phyloP scores from a whole-genome alignment of 1,140 invertebrate species.

The Euura lappo region DNA sequence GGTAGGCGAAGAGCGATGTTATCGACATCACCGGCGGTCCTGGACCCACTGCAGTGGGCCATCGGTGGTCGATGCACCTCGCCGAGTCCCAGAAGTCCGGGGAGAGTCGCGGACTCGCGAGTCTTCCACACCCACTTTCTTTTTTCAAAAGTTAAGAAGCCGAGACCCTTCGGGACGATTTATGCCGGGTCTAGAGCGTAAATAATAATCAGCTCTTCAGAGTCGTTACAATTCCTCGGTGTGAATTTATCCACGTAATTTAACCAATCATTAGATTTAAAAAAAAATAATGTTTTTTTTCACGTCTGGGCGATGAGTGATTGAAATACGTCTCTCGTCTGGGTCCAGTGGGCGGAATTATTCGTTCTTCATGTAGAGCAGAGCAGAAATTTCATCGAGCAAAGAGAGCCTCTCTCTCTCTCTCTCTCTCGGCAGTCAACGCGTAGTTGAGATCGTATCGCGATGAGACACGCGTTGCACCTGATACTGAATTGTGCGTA shows the following conservation, averaged over 20 bases:
- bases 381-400: too few species aligned
- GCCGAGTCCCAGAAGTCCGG: too few species aligned
- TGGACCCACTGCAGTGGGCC: background rate
- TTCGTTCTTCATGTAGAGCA: background rate
- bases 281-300: too few species aligned
- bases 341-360: background rate
- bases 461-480: constrained; percentile 6
- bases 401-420: too few species aligned
- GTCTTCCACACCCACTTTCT: background rate
- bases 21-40: background rate
- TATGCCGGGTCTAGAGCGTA: constrained; percentile 40
- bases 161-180: constrained; percentile 28
- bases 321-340: background rate
- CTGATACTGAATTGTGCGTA: constrained; percentile 3
- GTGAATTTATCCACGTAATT: too few species aligned
- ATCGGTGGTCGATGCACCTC: background rate
- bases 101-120: too few species aligned
- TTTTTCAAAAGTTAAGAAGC: background rate
- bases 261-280: too few species aligned
- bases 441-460: constrained; percentile 4
- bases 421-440: background rate
- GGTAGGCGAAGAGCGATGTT: background rate
- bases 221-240: background rate
- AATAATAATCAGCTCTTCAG: constrained; percentile 44
- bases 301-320: too few species aligned